These are phyloP conservation scores for Sarotherodon lohbergeri DNA, from an alignment of 2,113 vertebrate species.

Conservation along the genomic window DNA sequence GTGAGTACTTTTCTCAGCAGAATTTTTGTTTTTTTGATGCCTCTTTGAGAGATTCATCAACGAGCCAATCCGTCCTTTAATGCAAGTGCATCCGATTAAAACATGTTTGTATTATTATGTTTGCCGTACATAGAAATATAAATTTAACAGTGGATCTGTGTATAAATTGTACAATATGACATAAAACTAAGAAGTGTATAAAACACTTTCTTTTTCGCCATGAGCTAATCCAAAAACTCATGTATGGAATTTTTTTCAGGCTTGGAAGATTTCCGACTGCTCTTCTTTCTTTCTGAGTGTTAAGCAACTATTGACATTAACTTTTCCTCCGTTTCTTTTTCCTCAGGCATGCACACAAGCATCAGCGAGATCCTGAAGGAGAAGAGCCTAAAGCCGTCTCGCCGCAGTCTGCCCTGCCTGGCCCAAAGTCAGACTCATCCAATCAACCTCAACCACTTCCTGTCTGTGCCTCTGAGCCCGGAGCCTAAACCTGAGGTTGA, in stretches of 20 bases:
- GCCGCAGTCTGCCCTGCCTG: slow-evolving; percentile 92
- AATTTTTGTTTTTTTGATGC: not conserved
- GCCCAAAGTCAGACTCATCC: slow-evolving; percentile 89
- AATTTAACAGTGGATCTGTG: not conserved
- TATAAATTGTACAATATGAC: not conserved
- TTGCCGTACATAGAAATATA: not conserved
- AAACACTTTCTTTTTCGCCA: not conserved
- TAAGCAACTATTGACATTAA: not conserved
- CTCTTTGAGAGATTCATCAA: not conserved
- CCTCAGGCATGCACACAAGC: slow-evolving; percentile 92
- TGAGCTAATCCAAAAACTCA: not conserved
- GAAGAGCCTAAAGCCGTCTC: slow-evolving; percentile 85
- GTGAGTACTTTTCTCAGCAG: not conserved
- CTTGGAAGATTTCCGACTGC: not conserved
- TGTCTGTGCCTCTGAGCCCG: slow-evolving; percentile 78
- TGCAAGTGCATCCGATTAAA: not conserved
- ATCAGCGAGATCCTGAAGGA: slow-evolving; percentile 94
- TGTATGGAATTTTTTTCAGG: not conserved
- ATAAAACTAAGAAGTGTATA: not conserved
- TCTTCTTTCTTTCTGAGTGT: not conserved
- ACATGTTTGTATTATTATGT: not conserved
- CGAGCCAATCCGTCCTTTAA: not conserved
- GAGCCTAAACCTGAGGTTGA: slow-evolving; percentile 60
- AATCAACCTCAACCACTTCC: slow-evolving; percentile 87
- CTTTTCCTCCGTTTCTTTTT: not conserved